Percentiles rank a stretch among this genome's conserved stretches.
These are phyloP conservation scores for Albula goreensis DNA, from an alignment of 2,113 vertebrate species.

Conservation along the genomic window DNA sequence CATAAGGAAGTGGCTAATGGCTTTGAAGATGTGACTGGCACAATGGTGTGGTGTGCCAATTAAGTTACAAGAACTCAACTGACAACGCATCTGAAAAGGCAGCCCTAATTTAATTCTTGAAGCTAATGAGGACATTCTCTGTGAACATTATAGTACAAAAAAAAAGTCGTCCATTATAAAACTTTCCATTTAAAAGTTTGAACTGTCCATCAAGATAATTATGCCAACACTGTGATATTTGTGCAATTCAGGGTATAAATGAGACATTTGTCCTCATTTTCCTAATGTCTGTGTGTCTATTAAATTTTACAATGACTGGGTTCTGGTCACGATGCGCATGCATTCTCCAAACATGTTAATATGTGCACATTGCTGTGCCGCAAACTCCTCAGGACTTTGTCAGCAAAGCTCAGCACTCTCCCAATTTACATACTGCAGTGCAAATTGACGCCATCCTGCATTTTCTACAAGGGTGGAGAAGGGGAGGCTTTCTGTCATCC, in stretches of 20 bases:
- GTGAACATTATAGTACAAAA: conserved; percentile 11
- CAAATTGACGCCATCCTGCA: not conserved
- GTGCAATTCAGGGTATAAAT: not conserved
- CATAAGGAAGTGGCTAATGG: conserved; percentile 11
- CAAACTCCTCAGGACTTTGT: not conserved
- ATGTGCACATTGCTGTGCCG: not conserved
- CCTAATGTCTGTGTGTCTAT: not conserved
- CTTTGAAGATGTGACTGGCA: conserved; percentile 18
- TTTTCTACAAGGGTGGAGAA: not conserved
- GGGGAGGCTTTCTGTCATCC: not conserved
- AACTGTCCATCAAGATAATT: conserved; percentile 30
- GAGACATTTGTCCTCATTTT: not conserved
- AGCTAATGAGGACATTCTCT: conserved; percentile 40
- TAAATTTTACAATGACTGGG: not conserved
- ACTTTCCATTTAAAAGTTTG: conserved; percentile 27
- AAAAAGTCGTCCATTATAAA: conserved; percentile 30
- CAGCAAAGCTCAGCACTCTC: not conserved
- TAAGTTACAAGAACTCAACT: conserved; percentile 35
- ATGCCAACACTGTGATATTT: conserved; percentile 9
- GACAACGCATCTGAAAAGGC: conserved; percentile 30
- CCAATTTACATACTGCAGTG: not conserved
- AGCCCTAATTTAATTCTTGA: conserved; percentile 28
- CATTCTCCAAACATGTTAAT: not conserved
- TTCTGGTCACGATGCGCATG: not conserved
- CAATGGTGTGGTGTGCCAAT: conserved; percentile 24